Evolutionary conservation across 2,113 vertebrate genomes (phyloP).

Genomic region (Junco hyemalis): DNA sequence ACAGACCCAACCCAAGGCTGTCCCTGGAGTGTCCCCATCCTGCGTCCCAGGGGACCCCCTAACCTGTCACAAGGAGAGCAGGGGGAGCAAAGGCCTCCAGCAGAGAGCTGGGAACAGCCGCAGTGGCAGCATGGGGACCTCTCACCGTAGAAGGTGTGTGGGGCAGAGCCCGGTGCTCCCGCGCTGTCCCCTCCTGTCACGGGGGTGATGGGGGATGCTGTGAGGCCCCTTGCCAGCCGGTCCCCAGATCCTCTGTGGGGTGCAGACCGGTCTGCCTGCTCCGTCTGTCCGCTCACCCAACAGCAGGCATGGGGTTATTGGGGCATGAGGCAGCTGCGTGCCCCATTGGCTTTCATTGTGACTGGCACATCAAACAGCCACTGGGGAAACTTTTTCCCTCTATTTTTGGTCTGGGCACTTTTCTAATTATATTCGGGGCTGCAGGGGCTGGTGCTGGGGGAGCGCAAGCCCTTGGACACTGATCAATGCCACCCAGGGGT

Average conservation of each 20-base stretch:
- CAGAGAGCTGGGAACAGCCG: background rate
- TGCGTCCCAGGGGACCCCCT: background rate
- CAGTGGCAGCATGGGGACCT: rapidly evolving
- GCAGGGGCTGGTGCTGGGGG: conserved; percentile 29
- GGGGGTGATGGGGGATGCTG: background rate
- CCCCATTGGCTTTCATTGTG: conserved; percentile 27
- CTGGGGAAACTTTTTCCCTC: conserved; percentile 5
- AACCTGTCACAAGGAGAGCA: background rate
- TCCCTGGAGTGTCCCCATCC: background rate
- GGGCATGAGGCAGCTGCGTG: background rate
- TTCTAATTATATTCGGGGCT: conserved; percentile 68
- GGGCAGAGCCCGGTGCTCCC: background rate
- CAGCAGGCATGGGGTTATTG: rapidly evolving
- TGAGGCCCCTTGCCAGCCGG: background rate
- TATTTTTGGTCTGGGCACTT: conserved; percentile 58
- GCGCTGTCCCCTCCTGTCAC: rapidly evolving
- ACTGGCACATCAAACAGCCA: conserved; percentile 37
- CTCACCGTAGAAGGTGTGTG: background rate
- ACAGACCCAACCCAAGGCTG: background rate
- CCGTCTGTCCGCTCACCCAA: background rate
- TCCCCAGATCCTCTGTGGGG: background rate
- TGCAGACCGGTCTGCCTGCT: background rate
- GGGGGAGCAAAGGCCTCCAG: background rate
- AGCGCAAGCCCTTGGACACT: background rate
- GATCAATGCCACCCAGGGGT: conserved; percentile 45